Conservation (phyloP, 2,113 vertebrate species). For the chimpanzee (Pan troglodytes) region NHGRI_mPanTro3-v2.1_pri NC_086015.1:102757501-102758000, state of each 20-base stretch:
- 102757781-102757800: background rate
- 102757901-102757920: background rate
- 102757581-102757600: background rate
- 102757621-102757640: constrained; percentile 1
- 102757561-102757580: background rate
- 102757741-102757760: background rate
- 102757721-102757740: background rate
- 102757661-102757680: background rate
- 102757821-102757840: background rate
- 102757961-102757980: background rate
- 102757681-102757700: background rate
- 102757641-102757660: background rate
- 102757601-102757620: background rate
- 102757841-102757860: background rate
- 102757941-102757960: background rate
- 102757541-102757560: background rate
- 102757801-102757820: background rate
- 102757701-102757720: background rate
- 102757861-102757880: background rate
- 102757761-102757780: background rate
- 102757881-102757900: background rate
- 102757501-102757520: background rate
- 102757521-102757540: background rate
- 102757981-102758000: background rate
- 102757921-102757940: background rate